A percentile compares a stretch with the other conserved stretches of the same genome.
Evolutionary conservation across 2,113 vertebrate species (phyloP).

Genomic region (Falcunculus frontatus): DNA sequence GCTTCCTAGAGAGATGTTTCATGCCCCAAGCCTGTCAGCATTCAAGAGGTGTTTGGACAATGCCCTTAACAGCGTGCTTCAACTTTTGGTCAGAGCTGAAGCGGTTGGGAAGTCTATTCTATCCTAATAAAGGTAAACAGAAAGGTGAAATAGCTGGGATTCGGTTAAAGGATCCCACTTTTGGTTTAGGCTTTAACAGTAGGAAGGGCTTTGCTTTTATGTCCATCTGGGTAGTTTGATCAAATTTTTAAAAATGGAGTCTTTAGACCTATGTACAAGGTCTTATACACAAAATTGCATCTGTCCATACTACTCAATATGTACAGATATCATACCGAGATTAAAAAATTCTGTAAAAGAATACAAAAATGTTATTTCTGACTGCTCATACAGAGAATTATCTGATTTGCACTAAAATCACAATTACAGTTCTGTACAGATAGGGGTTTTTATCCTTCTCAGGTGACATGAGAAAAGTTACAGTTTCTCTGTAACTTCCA

Average conservation of each 20-base stretch:
- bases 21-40: accelerated
- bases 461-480: background rate
- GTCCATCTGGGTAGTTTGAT: accelerated
- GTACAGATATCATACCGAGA: background rate
- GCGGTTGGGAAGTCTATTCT: background rate
- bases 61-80: accelerated
- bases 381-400: background rate
- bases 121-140: background rate
- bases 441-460: background rate
- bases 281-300: background rate
- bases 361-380: background rate
- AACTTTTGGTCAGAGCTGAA: background rate
- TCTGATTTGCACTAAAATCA: background rate
- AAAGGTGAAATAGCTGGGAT: background rate
- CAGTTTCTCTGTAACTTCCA: background rate
- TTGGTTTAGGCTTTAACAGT: background rate
- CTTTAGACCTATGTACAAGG: background rate
- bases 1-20: background rate
- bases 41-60: background rate
- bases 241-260: background rate
- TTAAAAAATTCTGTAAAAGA: background rate
- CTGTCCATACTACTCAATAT: background rate
- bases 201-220: background rate
- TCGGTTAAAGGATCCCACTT: background rate
- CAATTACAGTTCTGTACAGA: background rate